Evolutionary conservation across 2,888 invertebrate species (phyloP).

Genomic region (Cheilosia impressa): DNA sequence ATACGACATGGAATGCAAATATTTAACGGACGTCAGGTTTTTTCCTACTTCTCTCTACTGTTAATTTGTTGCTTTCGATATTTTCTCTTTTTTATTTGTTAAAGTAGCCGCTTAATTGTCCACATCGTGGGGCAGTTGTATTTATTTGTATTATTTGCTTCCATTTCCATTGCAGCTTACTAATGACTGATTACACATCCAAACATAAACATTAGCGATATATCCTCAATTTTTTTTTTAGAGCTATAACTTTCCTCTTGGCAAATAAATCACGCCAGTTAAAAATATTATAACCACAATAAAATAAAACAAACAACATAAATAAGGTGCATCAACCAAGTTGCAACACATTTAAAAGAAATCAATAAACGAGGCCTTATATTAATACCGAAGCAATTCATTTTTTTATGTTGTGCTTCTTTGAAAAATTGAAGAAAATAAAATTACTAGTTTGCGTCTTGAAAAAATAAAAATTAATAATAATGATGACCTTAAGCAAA

Average conservation of each 20-base stretch:
- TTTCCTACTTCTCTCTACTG: no score
- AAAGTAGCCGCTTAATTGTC: no score
- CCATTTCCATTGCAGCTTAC: no score
- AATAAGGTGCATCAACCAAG: background rate
- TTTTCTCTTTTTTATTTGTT: no score
- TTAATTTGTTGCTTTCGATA: no score
- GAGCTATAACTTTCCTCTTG: background rate
- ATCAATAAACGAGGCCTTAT: slow-evolving; percentile 53
- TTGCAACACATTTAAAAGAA: slow-evolving; percentile 22
- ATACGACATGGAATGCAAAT: no score
- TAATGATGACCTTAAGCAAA: slow-evolving; percentile 3
- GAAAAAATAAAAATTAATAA: slow-evolving; percentile 4
- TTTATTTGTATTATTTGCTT: no score
- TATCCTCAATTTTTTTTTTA: background rate
- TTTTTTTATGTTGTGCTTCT: slow-evolving; percentile 19
- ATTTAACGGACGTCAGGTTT: no score
- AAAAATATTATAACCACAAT: background rate
- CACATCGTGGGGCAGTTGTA: no score
- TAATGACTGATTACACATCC: background rate
- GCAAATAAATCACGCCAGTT: background rate
- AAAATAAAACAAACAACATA: background rate
- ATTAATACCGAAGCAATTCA: slow-evolving; percentile 22
- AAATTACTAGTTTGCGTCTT: slow-evolving; percentile 3
- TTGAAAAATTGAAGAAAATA: background rate
- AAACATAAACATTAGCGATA: background rate